These are phyloP conservation scores for Piprites chloris DNA, from an alignment of 2,113 vertebrate genomes.

Conservation along the genomic window DNA sequence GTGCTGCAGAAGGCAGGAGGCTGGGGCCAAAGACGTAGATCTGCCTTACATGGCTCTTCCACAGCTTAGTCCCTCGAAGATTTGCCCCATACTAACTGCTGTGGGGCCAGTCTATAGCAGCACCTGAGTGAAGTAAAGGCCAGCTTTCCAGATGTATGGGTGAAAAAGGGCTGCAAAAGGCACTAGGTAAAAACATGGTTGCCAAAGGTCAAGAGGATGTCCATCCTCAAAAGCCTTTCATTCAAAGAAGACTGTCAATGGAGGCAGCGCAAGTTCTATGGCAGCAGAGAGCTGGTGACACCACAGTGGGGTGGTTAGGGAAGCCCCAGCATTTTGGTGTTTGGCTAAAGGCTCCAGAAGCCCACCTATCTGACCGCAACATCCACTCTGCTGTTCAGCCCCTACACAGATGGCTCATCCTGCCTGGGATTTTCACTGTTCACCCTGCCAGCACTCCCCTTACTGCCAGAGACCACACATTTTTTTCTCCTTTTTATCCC, in stretches of 20 bases:
- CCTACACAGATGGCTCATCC: background rate
- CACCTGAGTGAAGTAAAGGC: background rate
- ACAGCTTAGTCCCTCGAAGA: background rate
- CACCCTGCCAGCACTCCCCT: background rate
- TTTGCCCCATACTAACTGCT: background rate
- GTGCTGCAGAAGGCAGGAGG: background rate
- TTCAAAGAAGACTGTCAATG: background rate
- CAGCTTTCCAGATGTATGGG: background rate
- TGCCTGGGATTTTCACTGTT: background rate
- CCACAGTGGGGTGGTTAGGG: background rate
- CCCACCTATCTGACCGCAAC: background rate
- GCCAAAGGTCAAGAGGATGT: background rate
- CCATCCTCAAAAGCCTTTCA: background rate
- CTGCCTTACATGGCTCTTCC: background rate
- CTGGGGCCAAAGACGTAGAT: background rate
- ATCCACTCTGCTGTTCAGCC: background rate
- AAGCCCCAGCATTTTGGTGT: background rate
- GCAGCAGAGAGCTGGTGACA: background rate
- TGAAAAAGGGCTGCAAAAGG: background rate
- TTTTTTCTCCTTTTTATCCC: background rate
- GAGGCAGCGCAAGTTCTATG: background rate
- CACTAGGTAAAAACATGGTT: background rate
- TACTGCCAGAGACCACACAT: background rate
- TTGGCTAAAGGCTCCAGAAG: background rate
- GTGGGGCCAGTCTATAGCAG: background rate